Evolutionary conservation across 2,888 invertebrate genomes (phyloP).

Genomic region (Merodon equestris): DNA sequence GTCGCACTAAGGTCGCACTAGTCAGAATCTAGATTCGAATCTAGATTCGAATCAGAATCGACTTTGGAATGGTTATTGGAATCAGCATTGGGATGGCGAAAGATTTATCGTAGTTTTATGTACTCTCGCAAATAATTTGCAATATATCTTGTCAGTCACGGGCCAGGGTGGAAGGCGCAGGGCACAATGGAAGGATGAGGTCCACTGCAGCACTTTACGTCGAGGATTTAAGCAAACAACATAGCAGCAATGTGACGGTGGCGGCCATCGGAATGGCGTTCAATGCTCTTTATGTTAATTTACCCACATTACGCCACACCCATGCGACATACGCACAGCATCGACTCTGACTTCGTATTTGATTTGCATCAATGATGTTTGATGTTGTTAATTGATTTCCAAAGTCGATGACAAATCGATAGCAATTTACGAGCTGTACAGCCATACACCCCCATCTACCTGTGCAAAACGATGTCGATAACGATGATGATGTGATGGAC

Average conservation of each 20-base stretch:
- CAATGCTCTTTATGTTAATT: slow-evolving; percentile 63
- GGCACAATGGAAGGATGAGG: not conserved
- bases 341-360: slow-evolving; percentile 50
- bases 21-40: too few species aligned
- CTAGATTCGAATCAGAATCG: not conserved
- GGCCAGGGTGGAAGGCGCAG: not conserved
- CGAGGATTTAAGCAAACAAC: slow-evolving; percentile 63
- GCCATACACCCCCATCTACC: not conserved
- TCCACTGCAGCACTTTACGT: slow-evolving; percentile 46
- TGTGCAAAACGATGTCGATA: not conserved
- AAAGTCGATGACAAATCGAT: slow-evolving; percentile 74
- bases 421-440: slow-evolving; percentile 56
- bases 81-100: slow-evolving; percentile 9
- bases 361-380: slow-evolving; percentile 73
- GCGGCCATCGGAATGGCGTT: slow-evolving; percentile 29
- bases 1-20: not conserved
- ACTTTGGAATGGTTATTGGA: too few species aligned
- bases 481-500: slow-evolving; percentile 53
- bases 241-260: slow-evolving; percentile 55
- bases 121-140: slow-evolving; percentile 67
- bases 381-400: slow-evolving; percentile 79
- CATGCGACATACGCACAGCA: not conserved
- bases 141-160: slow-evolving; percentile 64
- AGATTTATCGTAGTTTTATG: slow-evolving; percentile 69
- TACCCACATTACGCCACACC: slow-evolving; percentile 41